These are phyloP conservation scores for Rhadina sibilatrix DNA, from an alignment of 2,113 vertebrate species.

Conservation along the genomic window DNA sequence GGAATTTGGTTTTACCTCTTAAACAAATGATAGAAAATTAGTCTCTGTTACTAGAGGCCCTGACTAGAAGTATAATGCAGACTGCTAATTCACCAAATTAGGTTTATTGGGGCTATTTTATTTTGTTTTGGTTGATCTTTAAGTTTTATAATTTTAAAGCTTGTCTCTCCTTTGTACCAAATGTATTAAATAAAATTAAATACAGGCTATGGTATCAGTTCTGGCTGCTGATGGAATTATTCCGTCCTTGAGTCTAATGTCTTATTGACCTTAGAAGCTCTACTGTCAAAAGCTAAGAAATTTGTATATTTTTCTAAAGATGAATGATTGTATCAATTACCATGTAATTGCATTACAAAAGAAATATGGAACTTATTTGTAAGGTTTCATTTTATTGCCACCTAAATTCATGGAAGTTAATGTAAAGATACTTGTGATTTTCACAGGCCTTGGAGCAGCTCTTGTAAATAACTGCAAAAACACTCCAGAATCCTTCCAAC, in stretches of 20 bases:
- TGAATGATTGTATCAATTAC: neutral
- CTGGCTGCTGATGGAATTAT: neutral
- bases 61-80: neutral
- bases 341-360: neutral
- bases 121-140: neutral
- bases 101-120: neutral
- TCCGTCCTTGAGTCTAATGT: neutral
- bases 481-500: neutral
- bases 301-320: neutral
- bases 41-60: neutral
- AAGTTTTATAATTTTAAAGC: neutral
- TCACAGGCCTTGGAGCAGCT: neutral
- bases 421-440: neutral
- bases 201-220: fast-evolving
- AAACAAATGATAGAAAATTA: neutral
- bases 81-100: neutral
- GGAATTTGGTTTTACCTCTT: neutral
- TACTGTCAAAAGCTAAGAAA: neutral
- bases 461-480: neutral
- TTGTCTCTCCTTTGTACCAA: neutral
- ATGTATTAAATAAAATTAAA: neutral
- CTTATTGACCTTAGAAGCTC: neutral
- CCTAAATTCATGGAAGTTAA: neutral
- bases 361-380: neutral
- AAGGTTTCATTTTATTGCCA: neutral